Evolutionary conservation across 2,113 vertebrate species (phyloP), one percentile per base, ranked within the genome.

Genomic region (Glaucidium brasilianum): DNA sequence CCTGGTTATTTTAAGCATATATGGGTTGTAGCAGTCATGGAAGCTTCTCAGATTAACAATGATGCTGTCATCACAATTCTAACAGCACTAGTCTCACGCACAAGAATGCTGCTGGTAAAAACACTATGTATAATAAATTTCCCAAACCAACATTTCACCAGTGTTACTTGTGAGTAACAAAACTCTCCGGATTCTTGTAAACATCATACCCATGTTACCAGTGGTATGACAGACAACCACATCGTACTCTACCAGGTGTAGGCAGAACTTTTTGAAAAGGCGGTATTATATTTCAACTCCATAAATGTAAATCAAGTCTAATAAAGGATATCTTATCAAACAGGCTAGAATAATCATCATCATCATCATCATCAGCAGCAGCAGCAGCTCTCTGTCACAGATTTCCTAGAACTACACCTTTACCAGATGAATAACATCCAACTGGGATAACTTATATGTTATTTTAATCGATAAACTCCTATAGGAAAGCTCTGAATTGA

Each of bases 101-200:
- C 1, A 13, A 74, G 50, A 86, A 56, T 67, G 25, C 8, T 2
- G 2, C 37, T 37, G 27, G 27, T 74, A 77, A 91, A 89, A 91
- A 14, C 2, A 0, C 15, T 19, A 13, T 0, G 0, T 58, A 41
- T 2, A 2, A 22, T 26, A 67, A 10, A 58, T 19, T 82, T 85
- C 43, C 35, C 56, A 68, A 90, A 79, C 58, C 11, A 75, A 7
- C 11, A 21, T 76, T 80, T 76, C 63, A 53, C 14, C 55, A 77
- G 26, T 22, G 15, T n/a, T 59, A 59, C n/a, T 26, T 52, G 29
- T 52, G 20, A 90, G 35, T 34, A 71, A 41, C 7, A 66, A 64
- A 67, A 52, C 58, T 45, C 34, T 55, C 12, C 58, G 4, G 8
- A 79, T 29, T 22, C 35, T 47, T 72, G 35, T 22, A 71, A 74